Percentiles rank a stretch among this genome's conserved stretches.
These are phyloP conservation scores for Adelognathus sp. DNA, from an alignment of 2,888 invertebrate genomes.

Conservation along the genomic window DNA sequence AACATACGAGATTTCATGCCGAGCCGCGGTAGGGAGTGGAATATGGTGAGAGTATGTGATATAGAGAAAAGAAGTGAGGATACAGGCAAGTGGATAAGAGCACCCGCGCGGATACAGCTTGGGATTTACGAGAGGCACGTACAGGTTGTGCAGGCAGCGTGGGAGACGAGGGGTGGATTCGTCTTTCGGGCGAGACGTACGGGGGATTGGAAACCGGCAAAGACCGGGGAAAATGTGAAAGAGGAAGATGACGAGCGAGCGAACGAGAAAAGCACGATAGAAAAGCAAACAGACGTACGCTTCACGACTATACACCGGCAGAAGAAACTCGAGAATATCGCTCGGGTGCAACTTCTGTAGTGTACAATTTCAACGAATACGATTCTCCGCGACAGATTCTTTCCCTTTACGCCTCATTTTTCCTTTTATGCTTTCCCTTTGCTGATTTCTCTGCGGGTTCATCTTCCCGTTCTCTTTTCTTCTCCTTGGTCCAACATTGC, in stretches of 20 bases:
- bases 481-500: not conserved
- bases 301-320: not conserved
- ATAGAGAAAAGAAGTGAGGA: constrained; percentile 12
- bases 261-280: constrained; percentile 17
- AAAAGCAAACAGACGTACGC: constrained; percentile 33
- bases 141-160: constrained; percentile 20
- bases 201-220: constrained; percentile 47
- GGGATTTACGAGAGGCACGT: constrained; percentile 55
- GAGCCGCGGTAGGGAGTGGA: not conserved
- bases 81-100: constrained; percentile 43
- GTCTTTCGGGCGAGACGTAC: constrained; percentile 28
- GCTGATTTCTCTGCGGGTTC: not conserved
- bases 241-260: constrained; percentile 9
- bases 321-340: constrained; percentile 14
- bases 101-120: constrained; percentile 41
- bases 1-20: constrained; percentile 46
- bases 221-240: constrained; percentile 40
- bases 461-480: not conserved
- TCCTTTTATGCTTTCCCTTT: not conserved
- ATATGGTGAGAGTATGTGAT: not conserved
- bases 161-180: constrained; percentile 25
- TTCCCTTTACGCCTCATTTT: not conserved
- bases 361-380: constrained; percentile 23
- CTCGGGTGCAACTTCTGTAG: constrained; percentile 17
- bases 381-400: constrained; percentile 21